Evolutionary conservation across 1,140 invertebrate genomes (phyloP).

Genomic region (Hormaphis cornu): DNA sequence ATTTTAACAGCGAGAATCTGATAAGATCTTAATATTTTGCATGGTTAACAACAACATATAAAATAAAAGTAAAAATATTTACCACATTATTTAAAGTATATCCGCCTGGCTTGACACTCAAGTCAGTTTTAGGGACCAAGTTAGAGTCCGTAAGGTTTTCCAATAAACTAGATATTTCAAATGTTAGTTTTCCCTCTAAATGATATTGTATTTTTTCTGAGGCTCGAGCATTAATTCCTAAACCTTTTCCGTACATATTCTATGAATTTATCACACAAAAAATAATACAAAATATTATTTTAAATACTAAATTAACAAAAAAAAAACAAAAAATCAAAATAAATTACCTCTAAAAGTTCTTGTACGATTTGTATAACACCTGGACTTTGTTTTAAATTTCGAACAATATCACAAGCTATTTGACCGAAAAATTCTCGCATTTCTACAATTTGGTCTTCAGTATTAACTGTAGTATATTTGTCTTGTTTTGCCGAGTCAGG

Average conservation of each 20-base stretch:
- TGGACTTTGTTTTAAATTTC: slow-evolving; percentile 30
- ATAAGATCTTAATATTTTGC: no score
- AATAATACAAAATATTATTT: neutral
- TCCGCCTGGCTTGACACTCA: neutral
- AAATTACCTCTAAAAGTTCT: slow-evolving; percentile 38
- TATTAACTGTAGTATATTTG: neutral
- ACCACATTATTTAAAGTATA: neutral
- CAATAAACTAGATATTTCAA: slow-evolving; percentile 51
- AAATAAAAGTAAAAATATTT: neutral
- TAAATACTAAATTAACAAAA: neutral
- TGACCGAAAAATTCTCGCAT: slow-evolving; percentile 44
- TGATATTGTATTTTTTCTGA: slow-evolving; percentile 53
- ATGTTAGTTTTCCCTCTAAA: slow-evolving; percentile 50
- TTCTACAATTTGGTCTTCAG: slow-evolving; percentile 17
- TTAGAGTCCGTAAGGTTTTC: slow-evolving; percentile 54
- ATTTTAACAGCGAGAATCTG: no score
- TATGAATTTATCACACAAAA: slow-evolving; percentile 38
- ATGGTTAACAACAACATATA: no score
- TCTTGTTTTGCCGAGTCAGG: neutral
- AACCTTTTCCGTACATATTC: slow-evolving; percentile 50
- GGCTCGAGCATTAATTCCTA: slow-evolving; percentile 51
- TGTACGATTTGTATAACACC: slow-evolving; percentile 10
- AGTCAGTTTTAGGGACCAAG: slow-evolving; percentile 43
- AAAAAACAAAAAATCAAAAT: slow-evolving; percentile 37
- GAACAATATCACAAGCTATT: slow-evolving; percentile 46